phyloP scores from a whole-genome alignment of 2,797 vertebrate species.

The Xyrichtys novacula region DNA sequence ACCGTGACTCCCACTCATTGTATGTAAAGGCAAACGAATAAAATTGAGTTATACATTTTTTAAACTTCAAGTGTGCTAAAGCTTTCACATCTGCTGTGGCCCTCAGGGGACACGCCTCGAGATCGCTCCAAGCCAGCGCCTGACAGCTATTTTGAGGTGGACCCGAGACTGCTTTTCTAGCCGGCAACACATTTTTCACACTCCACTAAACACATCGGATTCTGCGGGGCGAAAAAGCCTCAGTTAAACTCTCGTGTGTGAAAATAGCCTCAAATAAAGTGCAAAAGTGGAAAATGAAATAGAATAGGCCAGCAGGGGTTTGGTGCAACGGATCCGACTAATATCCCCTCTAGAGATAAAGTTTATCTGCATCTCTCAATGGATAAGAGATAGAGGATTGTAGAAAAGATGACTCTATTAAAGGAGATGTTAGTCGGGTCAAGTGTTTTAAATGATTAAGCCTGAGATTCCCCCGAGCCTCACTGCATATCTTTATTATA shows the following conservation, averaged over 20 bases:
- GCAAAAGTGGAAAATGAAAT: constrained; percentile 73
- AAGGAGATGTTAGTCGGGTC: constrained; percentile 34
- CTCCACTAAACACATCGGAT: constrained; percentile 69
- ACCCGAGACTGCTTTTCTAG: constrained; percentile 58
- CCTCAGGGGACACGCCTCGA: constrained; percentile 38
- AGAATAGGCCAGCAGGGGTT: constrained; percentile 64
- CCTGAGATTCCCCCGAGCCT: constrained; percentile 32
- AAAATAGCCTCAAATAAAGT: constrained; percentile 76
- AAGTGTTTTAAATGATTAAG: constrained; percentile 57
- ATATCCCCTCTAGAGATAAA: constrained; percentile 64
- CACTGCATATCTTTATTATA: constrained; percentile 24
- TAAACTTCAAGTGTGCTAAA: constrained; percentile 43
- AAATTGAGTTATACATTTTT: constrained; percentile 43
- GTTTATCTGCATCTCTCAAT: constrained; percentile 60
- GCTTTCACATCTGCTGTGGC: constrained; percentile 40
- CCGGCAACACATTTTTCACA: constrained; percentile 71
- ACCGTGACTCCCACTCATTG: constrained; percentile 19
- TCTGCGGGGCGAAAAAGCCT: constrained; percentile 57
- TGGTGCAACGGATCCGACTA: constrained; percentile 58
- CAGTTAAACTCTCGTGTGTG: constrained; percentile 73
- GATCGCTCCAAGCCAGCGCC: constrained; percentile 45
- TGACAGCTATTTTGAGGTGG: constrained; percentile 62
- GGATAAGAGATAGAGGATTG: constrained; percentile 46
- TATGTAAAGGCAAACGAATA: neutral
- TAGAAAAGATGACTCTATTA: constrained; percentile 56